Base-by-base conservation (phyloP, 1,140 invertebrate species). In the Odontomachus brunneus region DNA sequence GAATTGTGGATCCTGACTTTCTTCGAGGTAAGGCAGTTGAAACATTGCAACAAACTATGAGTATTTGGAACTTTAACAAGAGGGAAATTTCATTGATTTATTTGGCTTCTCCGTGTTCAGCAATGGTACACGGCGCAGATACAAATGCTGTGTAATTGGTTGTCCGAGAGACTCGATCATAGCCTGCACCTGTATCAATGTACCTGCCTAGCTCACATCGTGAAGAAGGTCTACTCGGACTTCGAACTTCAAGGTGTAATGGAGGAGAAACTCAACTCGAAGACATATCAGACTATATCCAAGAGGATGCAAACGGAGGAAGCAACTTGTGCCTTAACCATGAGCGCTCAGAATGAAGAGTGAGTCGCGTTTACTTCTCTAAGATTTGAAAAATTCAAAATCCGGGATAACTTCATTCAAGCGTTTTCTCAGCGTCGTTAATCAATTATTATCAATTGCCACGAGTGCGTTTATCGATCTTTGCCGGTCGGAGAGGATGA, bases 171-270 rank as follows among this genome's bases (percentile, higher is more conserved):
- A 88, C 94, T 99, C 83, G 98, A 99, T 94, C 97, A 99, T 89
- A 98, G 98, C 78, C 95, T 99, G 74, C 99, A 99, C 95, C 97
- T 97, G 63, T 99, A 99, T 93, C 99, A 99, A 95, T 98, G 99
- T 91, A 98, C 98, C 82, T 99, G 98, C 94, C 96, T 99, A 88
- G 98, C 98, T 90, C 98, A 98, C 92, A 98, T 99, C 87, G 96
- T 99, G 67, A 99, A 99, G 97, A 99, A 99, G 97, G 96, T 99
- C 91, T 99, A 99, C 94, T 98, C 98, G 24, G 99, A 99, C 94
- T 99, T 99, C 95, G 99, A 99, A 94, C 96, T 99, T 72, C 99
- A 99, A 95, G 99, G 99, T 82, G 98, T 99, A 22, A 98, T 98
- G 93, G 99, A 99, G 91, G 98, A 99, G 92, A 98, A 98, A 94